These are phyloP conservation scores for Riparia riparia DNA, from an alignment of 2,113 vertebrate genomes.

Conservation along the genomic window DNA sequence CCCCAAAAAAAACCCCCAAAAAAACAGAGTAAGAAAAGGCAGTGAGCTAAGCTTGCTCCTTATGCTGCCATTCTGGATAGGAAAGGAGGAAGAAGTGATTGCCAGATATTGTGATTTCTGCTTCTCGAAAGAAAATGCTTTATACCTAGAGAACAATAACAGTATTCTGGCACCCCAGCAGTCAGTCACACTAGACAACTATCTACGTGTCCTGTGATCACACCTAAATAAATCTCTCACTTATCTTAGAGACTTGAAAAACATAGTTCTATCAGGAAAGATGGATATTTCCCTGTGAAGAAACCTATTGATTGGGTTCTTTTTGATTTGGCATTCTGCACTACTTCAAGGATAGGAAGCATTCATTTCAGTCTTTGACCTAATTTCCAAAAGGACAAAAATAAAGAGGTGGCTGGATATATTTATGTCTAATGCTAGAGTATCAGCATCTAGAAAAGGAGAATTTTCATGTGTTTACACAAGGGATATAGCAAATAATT, in stretches of 20 bases:
- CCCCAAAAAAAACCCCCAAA: neutral
- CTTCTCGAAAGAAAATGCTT: neutral
- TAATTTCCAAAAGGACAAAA: neutral
- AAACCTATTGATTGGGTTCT: neutral
- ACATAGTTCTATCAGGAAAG: neutral
- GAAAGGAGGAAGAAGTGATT: neutral
- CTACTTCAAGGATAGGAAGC: neutral
- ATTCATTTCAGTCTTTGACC: neutral
- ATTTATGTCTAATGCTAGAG: neutral
- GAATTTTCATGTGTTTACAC: neutral
- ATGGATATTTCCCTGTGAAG: neutral
- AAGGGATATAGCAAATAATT: neutral
- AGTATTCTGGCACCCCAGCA: neutral
- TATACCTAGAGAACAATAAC: neutral
- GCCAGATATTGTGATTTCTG: neutral
- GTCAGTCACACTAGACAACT: neutral
- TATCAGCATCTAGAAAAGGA: neutral
- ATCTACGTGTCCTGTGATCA: rapidly evolving
- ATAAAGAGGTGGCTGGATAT: neutral
- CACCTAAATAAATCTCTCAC: neutral
- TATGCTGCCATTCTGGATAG: neutral
- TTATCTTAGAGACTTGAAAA: neutral
- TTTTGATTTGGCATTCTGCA: neutral
- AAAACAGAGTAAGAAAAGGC: neutral
- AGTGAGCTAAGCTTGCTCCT: neutral